phyloP scores from a whole-genome alignment of 2,888 invertebrate genomes.

The Eupithecia inturbata region DNA sequence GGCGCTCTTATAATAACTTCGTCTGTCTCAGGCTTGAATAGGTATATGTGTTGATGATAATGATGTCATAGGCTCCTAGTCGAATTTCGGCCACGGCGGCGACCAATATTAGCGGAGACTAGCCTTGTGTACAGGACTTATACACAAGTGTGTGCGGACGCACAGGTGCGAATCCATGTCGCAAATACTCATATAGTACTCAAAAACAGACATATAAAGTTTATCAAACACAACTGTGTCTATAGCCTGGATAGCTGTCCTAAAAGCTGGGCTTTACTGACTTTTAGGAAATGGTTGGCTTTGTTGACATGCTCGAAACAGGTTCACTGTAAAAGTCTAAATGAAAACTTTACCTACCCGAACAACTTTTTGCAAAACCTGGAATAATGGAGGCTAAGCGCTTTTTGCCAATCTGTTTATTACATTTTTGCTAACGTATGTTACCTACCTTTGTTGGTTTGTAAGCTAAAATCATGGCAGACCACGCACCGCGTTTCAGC shows the following conservation, averaged over 20 bases:
- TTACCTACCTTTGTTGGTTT: background rate
- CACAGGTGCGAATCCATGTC: no score
- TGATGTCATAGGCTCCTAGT: no score
- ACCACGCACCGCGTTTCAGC: background rate
- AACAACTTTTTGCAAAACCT: conserved; percentile 22
- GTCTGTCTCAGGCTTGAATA: no score
- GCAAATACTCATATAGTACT: no score
- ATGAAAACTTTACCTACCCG: conserved; percentile 26
- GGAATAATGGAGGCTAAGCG: background rate
- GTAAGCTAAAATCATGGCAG: background rate
- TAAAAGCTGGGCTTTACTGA: conserved; percentile 20
- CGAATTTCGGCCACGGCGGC: no score
- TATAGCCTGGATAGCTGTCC: conserved; percentile 13
- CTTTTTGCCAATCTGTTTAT: background rate
- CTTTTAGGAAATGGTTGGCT: background rate
- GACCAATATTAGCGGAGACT: no score
- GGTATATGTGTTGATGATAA: no score
- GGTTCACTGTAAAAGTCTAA: conserved; percentile 22
- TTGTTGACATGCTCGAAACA: conserved; percentile 22
- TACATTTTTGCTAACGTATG: background rate
- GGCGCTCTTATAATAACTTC: no score
- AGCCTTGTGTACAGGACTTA: no score
- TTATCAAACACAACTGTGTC: conserved; percentile 3
- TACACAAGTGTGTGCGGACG: no score
- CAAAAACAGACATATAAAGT: background rate